Percentiles rank a stretch among this genome's conserved stretches.
Evolutionary conservation across 2,888 invertebrate genomes (phyloP).

Genomic region (Dynastes tityus): DNA sequence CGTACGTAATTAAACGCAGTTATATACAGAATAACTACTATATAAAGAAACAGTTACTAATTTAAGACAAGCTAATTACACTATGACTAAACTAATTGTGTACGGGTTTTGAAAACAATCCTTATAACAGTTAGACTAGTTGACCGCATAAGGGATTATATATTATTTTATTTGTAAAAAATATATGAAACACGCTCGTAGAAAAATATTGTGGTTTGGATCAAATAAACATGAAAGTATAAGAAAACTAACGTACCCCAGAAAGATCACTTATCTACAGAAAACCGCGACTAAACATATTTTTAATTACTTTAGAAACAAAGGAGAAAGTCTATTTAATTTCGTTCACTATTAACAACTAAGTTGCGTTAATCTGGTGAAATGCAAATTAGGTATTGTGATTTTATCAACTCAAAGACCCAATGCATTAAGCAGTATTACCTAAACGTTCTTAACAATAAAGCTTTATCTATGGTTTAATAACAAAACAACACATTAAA

Average conservation of each 20-base stretch:
- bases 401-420: too few species aligned
- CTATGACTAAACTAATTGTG: slow-evolving; percentile 7
- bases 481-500: background rate
- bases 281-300: slow-evolving; percentile 3
- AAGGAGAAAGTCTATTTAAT: slow-evolving; percentile 26
- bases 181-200: background rate
- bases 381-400: background rate
- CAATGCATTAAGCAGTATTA: too few species aligned
- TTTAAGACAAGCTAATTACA: background rate
- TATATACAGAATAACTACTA: background rate
- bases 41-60: background rate
- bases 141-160: background rate
- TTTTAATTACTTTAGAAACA: slow-evolving; percentile 1
- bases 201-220: slow-evolving; percentile 7
- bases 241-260: background rate
- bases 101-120: background rate
- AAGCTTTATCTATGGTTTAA: too few species aligned
- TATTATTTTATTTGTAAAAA: slow-evolving; percentile 5
- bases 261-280: slow-evolving; percentile 1
- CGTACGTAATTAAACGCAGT: background rate
- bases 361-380: background rate
- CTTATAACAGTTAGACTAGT: background rate
- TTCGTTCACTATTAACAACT: background rate
- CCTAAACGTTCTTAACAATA: too few species aligned
- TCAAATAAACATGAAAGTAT: slow-evolving; percentile 9